phyloP scores from a whole-genome alignment of 2,797 vertebrate species.

The Sarcophilus harrisii region DNA sequence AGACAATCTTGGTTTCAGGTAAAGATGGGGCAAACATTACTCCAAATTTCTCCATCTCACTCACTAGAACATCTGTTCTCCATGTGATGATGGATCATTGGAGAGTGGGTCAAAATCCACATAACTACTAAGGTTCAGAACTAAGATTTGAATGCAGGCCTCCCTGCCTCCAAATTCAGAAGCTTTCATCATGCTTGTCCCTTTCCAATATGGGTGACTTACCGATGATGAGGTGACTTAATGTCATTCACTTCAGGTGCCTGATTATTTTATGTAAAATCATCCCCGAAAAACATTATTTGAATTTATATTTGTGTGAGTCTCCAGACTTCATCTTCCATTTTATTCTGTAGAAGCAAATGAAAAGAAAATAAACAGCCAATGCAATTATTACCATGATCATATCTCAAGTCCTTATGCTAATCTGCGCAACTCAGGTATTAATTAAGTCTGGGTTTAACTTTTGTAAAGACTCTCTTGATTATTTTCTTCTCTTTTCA shows the following conservation, averaged over 20 bases:
- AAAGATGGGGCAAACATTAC: background rate
- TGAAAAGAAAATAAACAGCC: slow-evolving; percentile 77
- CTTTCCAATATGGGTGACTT: background rate
- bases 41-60: background rate
- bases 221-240: background rate
- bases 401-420: slow-evolving; percentile 72
- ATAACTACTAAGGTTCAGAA: background rate
- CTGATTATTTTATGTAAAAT: slow-evolving; percentile 80
- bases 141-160: background rate
- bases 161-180: background rate
- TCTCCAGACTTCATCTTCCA: slow-evolving; percentile 78
- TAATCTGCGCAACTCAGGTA: slow-evolving; percentile 74
- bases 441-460: slow-evolving; percentile 63
- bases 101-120: background rate
- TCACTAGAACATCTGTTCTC: background rate
- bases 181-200: background rate
- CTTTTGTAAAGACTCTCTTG: slow-evolving; percentile 41
- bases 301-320: slow-evolving; percentile 77
- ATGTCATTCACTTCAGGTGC: slow-evolving; percentile 78
- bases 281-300: slow-evolving; percentile 79
- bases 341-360: slow-evolving; percentile 70
- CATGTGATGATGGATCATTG: background rate
- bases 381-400: slow-evolving; percentile 76
- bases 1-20: background rate
- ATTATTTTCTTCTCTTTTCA: slow-evolving; percentile 43